Evolutionary conservation across 2,797 vertebrate genomes (phyloP).

Genomic region (Anomalospiza imberbis): DNA sequence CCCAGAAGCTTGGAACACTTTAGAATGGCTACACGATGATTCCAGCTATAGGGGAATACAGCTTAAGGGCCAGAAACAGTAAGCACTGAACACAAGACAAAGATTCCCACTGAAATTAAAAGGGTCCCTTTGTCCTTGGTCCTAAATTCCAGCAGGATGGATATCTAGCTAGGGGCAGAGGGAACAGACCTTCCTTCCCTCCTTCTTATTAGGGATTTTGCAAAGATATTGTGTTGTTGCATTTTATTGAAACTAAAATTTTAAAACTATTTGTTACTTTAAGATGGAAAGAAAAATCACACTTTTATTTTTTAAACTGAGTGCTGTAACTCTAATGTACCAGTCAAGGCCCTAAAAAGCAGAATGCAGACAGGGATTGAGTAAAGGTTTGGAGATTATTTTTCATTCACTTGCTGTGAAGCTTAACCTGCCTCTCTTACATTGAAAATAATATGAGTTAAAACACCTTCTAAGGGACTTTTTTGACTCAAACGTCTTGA

Average conservation of each 20-base stretch:
- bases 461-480: neutral
- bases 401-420: neutral
- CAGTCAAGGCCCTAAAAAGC: neutral
- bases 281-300: neutral
- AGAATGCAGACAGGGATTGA: neutral
- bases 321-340: rapidly evolving
- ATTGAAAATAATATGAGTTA: neutral
- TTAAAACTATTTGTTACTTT: neutral
- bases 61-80: neutral
- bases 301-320: neutral
- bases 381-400: neutral
- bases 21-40: neutral
- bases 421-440: neutral
- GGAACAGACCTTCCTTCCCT: neutral
- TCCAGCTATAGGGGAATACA: neutral
- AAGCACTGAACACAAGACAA: neutral
- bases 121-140: rapidly evolving
- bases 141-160: neutral
- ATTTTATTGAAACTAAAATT: neutral
- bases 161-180: neutral
- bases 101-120: neutral
- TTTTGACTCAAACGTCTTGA: neutral
- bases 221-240: neutral
- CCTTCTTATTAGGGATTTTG: neutral
- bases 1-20: neutral